phyloP scores from a whole-genome alignment of 2,797 vertebrate genomes.

The Enteromius unitaeniatus region DNA sequence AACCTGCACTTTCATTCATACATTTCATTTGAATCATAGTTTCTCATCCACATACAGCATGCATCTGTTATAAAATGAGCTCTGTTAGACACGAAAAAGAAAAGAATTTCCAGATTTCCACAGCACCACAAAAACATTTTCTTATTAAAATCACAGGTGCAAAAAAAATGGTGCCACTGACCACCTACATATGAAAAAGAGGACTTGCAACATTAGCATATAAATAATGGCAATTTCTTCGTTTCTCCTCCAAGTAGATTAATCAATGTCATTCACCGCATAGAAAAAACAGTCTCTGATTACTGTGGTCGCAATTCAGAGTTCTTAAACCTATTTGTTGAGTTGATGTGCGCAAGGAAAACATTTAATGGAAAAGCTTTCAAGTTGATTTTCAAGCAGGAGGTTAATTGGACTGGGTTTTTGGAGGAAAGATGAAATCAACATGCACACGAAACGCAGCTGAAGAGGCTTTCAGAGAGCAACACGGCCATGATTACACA shows the following conservation, averaged over 20 bases:
- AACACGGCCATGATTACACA: slow-evolving; percentile 49
- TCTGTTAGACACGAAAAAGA: neutral
- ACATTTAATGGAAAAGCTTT: slow-evolving; percentile 66
- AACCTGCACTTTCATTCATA: slow-evolving; percentile 26
- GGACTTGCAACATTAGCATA: slow-evolving; percentile 58
- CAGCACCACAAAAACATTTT: neutral
- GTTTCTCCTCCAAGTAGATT: slow-evolving; percentile 50
- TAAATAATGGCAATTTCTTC: slow-evolving; percentile 50
- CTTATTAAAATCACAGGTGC: neutral
- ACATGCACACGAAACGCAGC: slow-evolving; percentile 18
- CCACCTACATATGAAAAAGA: slow-evolving; percentile 40
- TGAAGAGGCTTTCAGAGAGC: slow-evolving; percentile 55
- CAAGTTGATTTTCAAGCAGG: slow-evolving; percentile 62
- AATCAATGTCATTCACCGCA: slow-evolving; percentile 35
- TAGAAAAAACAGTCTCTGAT: slow-evolving; percentile 55
- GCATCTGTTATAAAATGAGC: slow-evolving; percentile 28
- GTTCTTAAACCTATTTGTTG: slow-evolving; percentile 60
- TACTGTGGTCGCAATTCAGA: slow-evolving; percentile 28
- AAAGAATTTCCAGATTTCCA: neutral
- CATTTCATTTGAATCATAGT: slow-evolving; percentile 18
- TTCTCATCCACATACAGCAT: slow-evolving; percentile 22
- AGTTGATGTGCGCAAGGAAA: slow-evolving; percentile 53
- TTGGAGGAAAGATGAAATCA: slow-evolving; percentile 53
- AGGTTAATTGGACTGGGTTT: slow-evolving; percentile 61
- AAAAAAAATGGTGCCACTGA: neutral